Evolutionary conservation across 1,140 invertebrate genomes (phyloP), one percentile per base, ranked within the genome.

Genomic region (Tetramorium alpestre): DNA sequence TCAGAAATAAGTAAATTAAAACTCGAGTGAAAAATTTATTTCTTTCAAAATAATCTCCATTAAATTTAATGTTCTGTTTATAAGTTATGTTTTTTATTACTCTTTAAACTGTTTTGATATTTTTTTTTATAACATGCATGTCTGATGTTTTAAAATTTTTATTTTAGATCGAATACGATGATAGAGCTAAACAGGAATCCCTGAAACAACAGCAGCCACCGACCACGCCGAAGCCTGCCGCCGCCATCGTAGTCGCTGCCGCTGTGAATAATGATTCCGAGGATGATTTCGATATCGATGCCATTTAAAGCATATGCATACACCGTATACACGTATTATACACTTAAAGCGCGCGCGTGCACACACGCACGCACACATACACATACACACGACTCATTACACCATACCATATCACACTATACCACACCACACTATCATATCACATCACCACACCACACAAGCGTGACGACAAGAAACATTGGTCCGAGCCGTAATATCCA

Each of bases 231-330:
- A 96, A 96, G 90, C 94, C 95, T 60, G 67, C 62, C 8, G 69
- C 86, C 54, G 54, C 62, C 11, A 87, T 76, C 60, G 96, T 95
- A 73, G 94, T 92, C 28, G 89, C 86, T 60, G 56, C 49, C 11
- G 86, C 76, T 60, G 96, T 25, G 6, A 81, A 96, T 58, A 95
- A 96, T 62, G 96, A 96, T 72, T 97, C 97, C 60, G 97, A 97
- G 41, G 97, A 97, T 90, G 97, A 98, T 89, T 97, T 99, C 91
- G 98, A 99, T 94, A 99, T 99, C 94, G 98, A 99, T 96, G 98
- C 98, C 93, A 99, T 99, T 94, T 99, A 98, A 96, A 96, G 89
- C 89, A 67, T 28, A 41, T n/a, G 6, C 76, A 75, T n/a, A 84
- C 58, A 87, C 58, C 41, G 90, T 86, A 65, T 80, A 78, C 60